Percentiles rank a stretch among this genome's conserved stretches.
Conservation (phyloP, 2,113 vertebrate genomes). For the Henicopernis longicauda region DNA sequence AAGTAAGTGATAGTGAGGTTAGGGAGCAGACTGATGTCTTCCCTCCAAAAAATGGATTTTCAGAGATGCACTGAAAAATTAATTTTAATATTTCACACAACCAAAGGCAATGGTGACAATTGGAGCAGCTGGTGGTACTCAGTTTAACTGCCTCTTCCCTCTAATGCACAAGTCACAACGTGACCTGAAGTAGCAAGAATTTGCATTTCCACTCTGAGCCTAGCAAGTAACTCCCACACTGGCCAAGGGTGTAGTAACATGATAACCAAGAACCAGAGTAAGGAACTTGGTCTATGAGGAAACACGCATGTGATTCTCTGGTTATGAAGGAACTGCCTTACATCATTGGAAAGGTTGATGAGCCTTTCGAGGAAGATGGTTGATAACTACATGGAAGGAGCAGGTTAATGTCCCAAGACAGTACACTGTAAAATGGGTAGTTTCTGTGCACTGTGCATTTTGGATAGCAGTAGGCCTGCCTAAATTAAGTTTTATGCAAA, state of each 20-base stretch:
- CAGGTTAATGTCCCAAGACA: slow-evolving; percentile 41
- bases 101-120: background rate
- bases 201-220: background rate
- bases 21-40: background rate
- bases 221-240: background rate
- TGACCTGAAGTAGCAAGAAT: background rate
- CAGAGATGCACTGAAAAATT: background rate
- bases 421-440: slow-evolving; percentile 16
- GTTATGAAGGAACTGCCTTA: background rate
- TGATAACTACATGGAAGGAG: slow-evolving; percentile 10
- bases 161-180: fast-evolving
- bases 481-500: slow-evolving; percentile 32
- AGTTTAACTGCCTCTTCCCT: background rate
- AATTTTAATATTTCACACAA: background rate
- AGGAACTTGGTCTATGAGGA: background rate
- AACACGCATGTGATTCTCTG: fast-evolving
- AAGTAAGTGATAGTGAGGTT: background rate
- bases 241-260: fast-evolving
- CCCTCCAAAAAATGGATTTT: background rate
- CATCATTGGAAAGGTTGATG: background rate
- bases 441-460: background rate
- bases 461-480: background rate
- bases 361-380: background rate
- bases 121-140: background rate
- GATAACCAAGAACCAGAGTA: background rate